Evolutionary conservation across 1,140 invertebrate species (phyloP).

Genomic region (Ceratosolen solmsi): DNA sequence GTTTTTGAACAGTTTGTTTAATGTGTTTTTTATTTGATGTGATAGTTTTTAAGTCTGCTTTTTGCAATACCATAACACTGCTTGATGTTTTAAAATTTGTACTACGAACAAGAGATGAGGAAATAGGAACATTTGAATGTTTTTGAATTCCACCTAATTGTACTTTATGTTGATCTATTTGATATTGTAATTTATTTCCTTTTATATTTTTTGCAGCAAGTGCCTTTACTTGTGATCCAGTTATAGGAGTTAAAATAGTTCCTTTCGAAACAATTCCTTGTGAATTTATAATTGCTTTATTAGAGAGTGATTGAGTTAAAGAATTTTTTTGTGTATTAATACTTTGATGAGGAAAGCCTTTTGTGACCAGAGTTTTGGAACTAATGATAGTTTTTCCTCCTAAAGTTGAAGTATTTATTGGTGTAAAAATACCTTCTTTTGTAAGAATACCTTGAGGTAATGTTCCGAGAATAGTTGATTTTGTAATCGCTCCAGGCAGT

Average conservation of each 20-base stretch:
- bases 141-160: slow-evolving; percentile 52
- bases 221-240: slow-evolving; percentile 70
- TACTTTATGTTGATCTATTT: slow-evolving; percentile 62
- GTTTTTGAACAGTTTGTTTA: slow-evolving; percentile 56
- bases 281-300: slow-evolving; percentile 58
- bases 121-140: slow-evolving; percentile 59
- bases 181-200: slow-evolving; percentile 63
- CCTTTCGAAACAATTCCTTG: slow-evolving; percentile 65
- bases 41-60: slow-evolving; percentile 50
- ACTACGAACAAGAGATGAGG: slow-evolving; percentile 44
- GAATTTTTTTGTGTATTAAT: slow-evolving; percentile 72
- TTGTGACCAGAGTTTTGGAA: slow-evolving; percentile 61
- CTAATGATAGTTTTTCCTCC: slow-evolving; percentile 60
- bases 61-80: slow-evolving; percentile 60
- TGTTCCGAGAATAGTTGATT: slow-evolving; percentile 57
- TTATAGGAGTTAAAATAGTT: slow-evolving; percentile 72
- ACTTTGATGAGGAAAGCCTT: slow-evolving; percentile 57
- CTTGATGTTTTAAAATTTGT: slow-evolving; percentile 52
- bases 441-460: slow-evolving; percentile 61
- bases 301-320: slow-evolving; percentile 61
- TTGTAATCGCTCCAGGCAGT: slow-evolving; percentile 56
- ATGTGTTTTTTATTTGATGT: slow-evolving; percentile 57
- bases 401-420: slow-evolving; percentile 58
- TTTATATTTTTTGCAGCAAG: slow-evolving; percentile 66
- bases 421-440: slow-evolving; percentile 64